Base-by-base conservation (phyloP, 2,888 invertebrate genomes). In the Cheilosia vulpina region DNA sequence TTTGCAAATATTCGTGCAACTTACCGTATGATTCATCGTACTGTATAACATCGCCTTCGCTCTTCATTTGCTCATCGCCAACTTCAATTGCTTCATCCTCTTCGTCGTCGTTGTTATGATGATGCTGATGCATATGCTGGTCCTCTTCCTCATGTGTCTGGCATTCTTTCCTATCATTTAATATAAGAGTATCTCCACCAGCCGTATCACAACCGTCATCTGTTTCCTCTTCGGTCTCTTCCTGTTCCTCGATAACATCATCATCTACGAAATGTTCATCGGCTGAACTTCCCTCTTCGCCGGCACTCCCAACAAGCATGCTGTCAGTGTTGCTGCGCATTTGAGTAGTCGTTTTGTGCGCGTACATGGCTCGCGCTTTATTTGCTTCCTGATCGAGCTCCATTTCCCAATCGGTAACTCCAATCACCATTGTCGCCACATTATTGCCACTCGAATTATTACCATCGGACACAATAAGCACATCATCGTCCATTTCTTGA, bases 351-450 rank as follows among this genome's bases (percentile, higher is more conserved):
- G 13, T 53, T 19, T 65, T 87, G 77, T 75, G 91, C 88, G 71
- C 65, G 52, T 65, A 75, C 7, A 80, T 62, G 21, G 75, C 83
- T 24, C 80, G 62, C 17, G 76, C 24, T 66, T 87, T 87, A 19
- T 62, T 87, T 6, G 90, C 90, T 55, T 92, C 94, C 82, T 94
- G 93, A 84, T 94, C 94, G 53, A 94, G 89, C 88, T 94, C 94
- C 92, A 94, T 94, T 89, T 94, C 94, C 94, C 94, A 94, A 88
- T 94, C 94, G 21, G 92, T 92, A 17, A 90, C 90, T 78, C 90
- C 90, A 6, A 91, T 88, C 27, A 91, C 89, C 63, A 91, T 89
- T 55, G 90, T 27, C 52, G 24, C 62, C 60, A 21, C 62, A 41
- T 6, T 65, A 7, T 47, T 31, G 55, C 55, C 66, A 58, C 17